A percentile compares a stretch with the other conserved stretches of the same genome.
These are phyloP conservation scores for Cydia pomonella DNA, from an alignment of 1,140 invertebrate genomes.

Conservation along the genomic window DNA sequence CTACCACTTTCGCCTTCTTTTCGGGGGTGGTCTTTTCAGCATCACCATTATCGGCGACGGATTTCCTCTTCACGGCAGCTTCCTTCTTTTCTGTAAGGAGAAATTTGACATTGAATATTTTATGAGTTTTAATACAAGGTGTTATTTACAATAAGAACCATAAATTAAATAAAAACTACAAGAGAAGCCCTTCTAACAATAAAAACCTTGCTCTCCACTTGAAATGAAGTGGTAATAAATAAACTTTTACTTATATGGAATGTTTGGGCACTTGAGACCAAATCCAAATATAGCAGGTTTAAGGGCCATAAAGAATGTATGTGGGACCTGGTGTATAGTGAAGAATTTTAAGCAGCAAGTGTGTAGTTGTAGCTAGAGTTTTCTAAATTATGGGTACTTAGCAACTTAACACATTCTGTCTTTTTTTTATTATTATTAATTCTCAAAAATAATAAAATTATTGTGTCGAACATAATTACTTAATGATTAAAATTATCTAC, in stretches of 20 bases:
- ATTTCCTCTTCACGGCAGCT: constrained; percentile 86
- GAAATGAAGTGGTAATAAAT: constrained; percentile 9
- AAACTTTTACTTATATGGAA: background rate
- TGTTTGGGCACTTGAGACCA: constrained; percentile 36
- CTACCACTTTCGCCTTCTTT: constrained; percentile 87
- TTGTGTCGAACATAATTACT: too few relatives aligned
- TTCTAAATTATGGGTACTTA: background rate
- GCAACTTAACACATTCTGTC: too few relatives aligned
- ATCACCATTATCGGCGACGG: constrained; percentile 81
- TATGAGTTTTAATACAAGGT: background rate
- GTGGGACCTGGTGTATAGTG: too few relatives aligned
- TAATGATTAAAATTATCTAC: too few relatives aligned
- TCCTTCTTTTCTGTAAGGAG: constrained; percentile 68
- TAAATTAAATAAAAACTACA: too few relatives aligned
- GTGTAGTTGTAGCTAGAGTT: too few relatives aligned
- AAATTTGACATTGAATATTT: background rate
- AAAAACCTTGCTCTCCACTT: background rate
- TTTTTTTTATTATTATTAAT: too few relatives aligned
- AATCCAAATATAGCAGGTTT: background rate
- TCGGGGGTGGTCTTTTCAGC: constrained; percentile 84
- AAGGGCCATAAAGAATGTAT: background rate
- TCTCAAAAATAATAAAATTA: too few relatives aligned
- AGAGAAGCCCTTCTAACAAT: too few relatives aligned
- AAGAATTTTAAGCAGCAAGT: too few relatives aligned
- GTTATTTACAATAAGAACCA: too few relatives aligned